Conservation (phyloP, 2,797 vertebrate species). For the Sylvilagus floridanus region DNA sequence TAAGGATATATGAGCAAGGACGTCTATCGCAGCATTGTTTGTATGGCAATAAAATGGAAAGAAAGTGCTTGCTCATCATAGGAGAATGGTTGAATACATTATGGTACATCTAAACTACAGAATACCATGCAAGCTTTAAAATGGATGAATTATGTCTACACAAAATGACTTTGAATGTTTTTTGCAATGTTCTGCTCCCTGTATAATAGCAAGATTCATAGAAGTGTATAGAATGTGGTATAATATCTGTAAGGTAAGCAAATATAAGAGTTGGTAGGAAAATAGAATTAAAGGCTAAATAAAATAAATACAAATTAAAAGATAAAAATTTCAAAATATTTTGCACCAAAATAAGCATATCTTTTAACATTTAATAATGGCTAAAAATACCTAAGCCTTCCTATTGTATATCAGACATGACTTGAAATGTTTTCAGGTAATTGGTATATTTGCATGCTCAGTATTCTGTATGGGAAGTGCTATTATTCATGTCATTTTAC, state of each 20-base stretch:
- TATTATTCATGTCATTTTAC: background rate
- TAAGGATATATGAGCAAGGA: slow-evolving; percentile 36
- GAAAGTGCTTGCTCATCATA: slow-evolving; percentile 62
- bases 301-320: too few relatives aligned
- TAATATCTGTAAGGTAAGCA: slow-evolving; percentile 11
- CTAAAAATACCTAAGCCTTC: background rate
- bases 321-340: too few relatives aligned
- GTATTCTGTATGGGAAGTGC: background rate
- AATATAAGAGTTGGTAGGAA: background rate
- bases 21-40: slow-evolving; percentile 5
- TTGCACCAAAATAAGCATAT: too few relatives aligned
- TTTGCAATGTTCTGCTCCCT: slow-evolving; percentile 1
- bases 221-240: background rate
- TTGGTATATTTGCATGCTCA: background rate
- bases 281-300: too few relatives aligned
- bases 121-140: slow-evolving; percentile 46
- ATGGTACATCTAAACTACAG: background rate
- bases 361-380: background rate
- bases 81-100: slow-evolving; percentile 56
- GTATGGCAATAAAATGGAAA: slow-evolving; percentile 49
- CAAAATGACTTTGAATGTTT: slow-evolving; percentile 7
- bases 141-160: background rate
- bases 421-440: slow-evolving; percentile 29
- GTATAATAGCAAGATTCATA: background rate
- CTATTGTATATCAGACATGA: background rate